Percentiles rank a stretch among this genome's conserved stretches.
Evolutionary conservation across 2,113 vertebrate species (phyloP).

Genomic region (Suncus etruscus): DNA sequence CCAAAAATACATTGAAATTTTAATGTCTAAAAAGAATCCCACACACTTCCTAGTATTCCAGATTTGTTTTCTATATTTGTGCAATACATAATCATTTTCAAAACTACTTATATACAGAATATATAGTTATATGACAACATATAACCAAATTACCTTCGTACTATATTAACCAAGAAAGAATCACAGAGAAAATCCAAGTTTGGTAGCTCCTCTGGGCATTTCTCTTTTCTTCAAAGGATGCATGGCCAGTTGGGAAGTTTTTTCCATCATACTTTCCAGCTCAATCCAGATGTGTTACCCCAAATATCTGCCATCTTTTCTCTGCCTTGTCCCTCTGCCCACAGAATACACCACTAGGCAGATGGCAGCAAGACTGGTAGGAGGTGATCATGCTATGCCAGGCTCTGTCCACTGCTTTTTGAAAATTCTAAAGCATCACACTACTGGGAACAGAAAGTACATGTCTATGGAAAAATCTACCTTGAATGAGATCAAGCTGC

Average conservation of each 20-base stretch:
- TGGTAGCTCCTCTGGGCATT: neutral
- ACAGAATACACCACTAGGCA: neutral
- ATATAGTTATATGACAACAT: conserved; percentile 61
- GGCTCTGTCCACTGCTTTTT: neutral
- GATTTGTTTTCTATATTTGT: conserved; percentile 59
- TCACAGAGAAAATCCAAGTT: conserved; percentile 50
- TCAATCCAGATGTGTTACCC: neutral
- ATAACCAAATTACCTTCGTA: conserved; percentile 68
- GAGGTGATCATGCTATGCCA: neutral
- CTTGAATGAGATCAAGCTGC: neutral
- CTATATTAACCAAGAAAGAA: conserved; percentile 50
- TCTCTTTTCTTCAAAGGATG: conserved; percentile 1
- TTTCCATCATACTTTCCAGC: neutral
- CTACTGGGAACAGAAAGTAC: neutral
- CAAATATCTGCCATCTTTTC: neutral
- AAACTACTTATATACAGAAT: conserved; percentile 32
- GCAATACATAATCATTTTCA: conserved; percentile 76
- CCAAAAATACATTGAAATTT: neutral
- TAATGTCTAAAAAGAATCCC: neutral
- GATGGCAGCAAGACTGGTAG: neutral
- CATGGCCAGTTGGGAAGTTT: neutral
- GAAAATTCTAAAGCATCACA: neutral
- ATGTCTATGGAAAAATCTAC: conserved; percentile 13
- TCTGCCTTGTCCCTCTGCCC: neutral
- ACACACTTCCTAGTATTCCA: conserved; percentile 51